A percentile compares a stretch with the other conserved stretches of the same genome.
Conservation (phyloP, 2,888 invertebrate species). For the Mythimna impura region DNA sequence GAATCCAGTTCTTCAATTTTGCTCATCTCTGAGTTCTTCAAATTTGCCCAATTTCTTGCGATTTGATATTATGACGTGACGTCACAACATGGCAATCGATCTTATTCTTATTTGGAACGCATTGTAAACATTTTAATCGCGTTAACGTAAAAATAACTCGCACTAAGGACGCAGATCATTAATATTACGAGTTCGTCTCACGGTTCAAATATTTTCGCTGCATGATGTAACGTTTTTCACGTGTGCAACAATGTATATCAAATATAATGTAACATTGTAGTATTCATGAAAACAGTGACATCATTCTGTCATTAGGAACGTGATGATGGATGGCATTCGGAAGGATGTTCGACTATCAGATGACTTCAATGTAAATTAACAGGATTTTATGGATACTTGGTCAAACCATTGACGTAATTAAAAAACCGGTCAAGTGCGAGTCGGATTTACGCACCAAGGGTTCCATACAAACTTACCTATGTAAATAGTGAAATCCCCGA, state of each 20-base stretch:
- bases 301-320: constrained; percentile 42
- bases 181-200: constrained; percentile 17
- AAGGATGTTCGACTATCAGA: constrained; percentile 14
- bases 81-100: no score
- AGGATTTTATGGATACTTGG: constrained; percentile 23
- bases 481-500: no score
- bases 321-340: constrained; percentile 37
- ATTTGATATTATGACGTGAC: no score
- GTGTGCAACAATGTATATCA: constrained; percentile 28
- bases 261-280: constrained; percentile 50
- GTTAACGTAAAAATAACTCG: no score
- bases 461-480: no score
- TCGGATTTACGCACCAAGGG: no score
- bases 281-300: constrained; percentile 59
- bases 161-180: constrained; percentile 9
- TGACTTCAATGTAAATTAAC: constrained; percentile 24
- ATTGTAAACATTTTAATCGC: no score
- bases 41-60: no score
- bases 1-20: no score
- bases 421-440: not conserved
- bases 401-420: constrained; percentile 27
- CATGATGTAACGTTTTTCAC: constrained; percentile 55
- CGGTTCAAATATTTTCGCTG: constrained; percentile 30
- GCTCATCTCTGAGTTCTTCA: no score
- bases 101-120: no score